Conservation (phyloP, 2,113 vertebrate genomes). For the Orcinus orca region DNA sequence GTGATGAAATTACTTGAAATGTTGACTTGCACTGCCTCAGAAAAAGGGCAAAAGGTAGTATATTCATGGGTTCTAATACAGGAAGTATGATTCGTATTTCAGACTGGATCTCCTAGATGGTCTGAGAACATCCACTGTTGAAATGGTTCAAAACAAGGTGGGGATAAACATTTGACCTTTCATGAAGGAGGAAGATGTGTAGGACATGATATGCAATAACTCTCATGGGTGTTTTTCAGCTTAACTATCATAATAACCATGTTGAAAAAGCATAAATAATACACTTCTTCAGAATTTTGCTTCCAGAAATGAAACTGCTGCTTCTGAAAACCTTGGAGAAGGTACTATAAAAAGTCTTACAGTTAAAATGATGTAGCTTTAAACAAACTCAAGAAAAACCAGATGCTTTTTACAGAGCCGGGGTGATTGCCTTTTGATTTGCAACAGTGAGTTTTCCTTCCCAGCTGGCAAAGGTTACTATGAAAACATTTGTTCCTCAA, state of each 20-base stretch:
- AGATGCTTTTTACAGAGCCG: constrained; percentile 43
- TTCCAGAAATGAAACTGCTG: not conserved
- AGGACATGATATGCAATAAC: not conserved
- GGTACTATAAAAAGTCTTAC: not conserved
- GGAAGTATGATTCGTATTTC: not conserved
- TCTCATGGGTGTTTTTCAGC: not conserved
- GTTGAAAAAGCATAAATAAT: not conserved
- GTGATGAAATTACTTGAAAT: not conserved
- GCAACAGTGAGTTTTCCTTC: constrained; percentile 20
- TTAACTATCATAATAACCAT: not conserved
- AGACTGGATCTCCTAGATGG: not conserved
- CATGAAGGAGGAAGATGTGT: not conserved
- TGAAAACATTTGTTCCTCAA: constrained; percentile 51
- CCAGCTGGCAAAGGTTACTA: constrained; percentile 35
- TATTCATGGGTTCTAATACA: not conserved
- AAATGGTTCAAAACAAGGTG: not conserved
- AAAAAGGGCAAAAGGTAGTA: not conserved
- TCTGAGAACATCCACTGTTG: not conserved
- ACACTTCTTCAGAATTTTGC: not conserved
- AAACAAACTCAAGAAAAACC: constrained; percentile 20
- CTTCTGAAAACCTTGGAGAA: constrained; percentile 12
- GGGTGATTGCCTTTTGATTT: constrained; percentile 23
- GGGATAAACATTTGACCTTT: not conserved
- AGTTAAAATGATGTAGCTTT: constrained; percentile 23
- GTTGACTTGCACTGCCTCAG: not conserved